A percentile compares a stretch with the other conserved stretches of the same genome.
Conservation (phyloP, 2,888 invertebrate species). For the Orchesellides sinensis region DNA sequence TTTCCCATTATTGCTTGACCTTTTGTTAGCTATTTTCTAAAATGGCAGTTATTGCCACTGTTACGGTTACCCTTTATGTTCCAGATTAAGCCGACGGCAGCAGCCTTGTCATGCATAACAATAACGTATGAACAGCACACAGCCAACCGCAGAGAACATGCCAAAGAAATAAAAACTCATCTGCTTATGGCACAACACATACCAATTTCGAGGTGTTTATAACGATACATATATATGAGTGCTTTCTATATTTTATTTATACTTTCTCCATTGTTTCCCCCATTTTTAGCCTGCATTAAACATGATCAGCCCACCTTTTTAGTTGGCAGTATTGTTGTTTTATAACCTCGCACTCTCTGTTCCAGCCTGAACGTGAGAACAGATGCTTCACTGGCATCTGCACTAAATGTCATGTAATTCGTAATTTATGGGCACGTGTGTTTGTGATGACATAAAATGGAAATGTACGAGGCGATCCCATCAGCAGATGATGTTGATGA, state of each 20-base stretch:
- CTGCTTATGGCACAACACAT: constrained; percentile 14
- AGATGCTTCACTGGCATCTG: constrained; percentile 42
- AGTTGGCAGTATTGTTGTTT: not conserved
- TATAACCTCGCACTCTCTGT: not conserved
- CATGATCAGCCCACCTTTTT: not conserved
- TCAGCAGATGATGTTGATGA: constrained; percentile 13
- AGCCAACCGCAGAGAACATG: constrained; percentile 1
- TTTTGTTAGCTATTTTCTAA: constrained; percentile 1
- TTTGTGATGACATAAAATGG: constrained; percentile 25
- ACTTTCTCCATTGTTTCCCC: constrained; percentile 5
- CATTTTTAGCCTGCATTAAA: not conserved
- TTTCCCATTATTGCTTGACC: constrained; percentile 4
- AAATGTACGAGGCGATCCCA: constrained; percentile 13
- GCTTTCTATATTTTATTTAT: too few relatives aligned
- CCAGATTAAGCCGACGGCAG: constrained; percentile 20
- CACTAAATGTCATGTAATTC: constrained; percentile 51
- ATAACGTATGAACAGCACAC: constrained; percentile 21
- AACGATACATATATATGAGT: too few relatives aligned
- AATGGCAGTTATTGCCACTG: constrained; percentile 17
- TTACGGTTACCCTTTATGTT: constrained; percentile 17
- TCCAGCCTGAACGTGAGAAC: constrained; percentile 43
- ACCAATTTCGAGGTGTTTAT: too few relatives aligned
- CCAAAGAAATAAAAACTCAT: constrained; percentile 40
- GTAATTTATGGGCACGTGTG: constrained; percentile 52
- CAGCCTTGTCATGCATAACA: constrained; percentile 34